Percentiles rank a stretch among this genome's conserved stretches.
phyloP scores from a whole-genome alignment of 2,113 vertebrate species.

The Paramisgurnus dabryanus region DNA sequence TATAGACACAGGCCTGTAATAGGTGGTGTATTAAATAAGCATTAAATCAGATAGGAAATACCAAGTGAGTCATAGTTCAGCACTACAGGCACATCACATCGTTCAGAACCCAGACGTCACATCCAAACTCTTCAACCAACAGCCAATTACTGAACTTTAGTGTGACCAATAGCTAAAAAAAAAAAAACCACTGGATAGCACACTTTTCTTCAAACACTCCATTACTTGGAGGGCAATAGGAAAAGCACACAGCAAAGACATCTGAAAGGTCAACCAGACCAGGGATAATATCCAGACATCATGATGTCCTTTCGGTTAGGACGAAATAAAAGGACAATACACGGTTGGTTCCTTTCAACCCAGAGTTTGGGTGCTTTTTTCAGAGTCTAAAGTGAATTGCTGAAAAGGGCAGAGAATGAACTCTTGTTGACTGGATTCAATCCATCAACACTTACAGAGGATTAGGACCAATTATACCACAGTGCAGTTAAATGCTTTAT shows the following conservation, averaged over 20 bases:
- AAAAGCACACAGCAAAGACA: background rate
- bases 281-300: background rate
- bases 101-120: background rate
- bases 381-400: background rate
- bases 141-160: constrained; percentile 36
- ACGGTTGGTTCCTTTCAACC: background rate
- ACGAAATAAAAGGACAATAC: background rate
- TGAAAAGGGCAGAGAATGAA: background rate
- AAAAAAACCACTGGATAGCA: constrained; percentile 41
- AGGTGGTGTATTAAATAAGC: background rate
- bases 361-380: background rate
- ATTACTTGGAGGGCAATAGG: background rate
- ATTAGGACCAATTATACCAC: too few species aligned
- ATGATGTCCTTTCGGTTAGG: background rate
- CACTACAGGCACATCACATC: background rate
- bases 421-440: too few species aligned
- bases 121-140: constrained; percentile 22
- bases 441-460: too few species aligned
- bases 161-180: constrained; percentile 36
- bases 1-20: background rate
- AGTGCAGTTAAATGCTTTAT: too few species aligned
- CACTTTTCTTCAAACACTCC: constrained; percentile 39
- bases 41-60: background rate
- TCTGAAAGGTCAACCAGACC: constrained; percentile 2
- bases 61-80: constrained; percentile 2